Percentiles rank a stretch among this genome's conserved stretches.
These are phyloP conservation scores for Sebastes kiyomatsui DNA, from an alignment of 2,797 vertebrate species.

Conservation along the genomic window DNA sequence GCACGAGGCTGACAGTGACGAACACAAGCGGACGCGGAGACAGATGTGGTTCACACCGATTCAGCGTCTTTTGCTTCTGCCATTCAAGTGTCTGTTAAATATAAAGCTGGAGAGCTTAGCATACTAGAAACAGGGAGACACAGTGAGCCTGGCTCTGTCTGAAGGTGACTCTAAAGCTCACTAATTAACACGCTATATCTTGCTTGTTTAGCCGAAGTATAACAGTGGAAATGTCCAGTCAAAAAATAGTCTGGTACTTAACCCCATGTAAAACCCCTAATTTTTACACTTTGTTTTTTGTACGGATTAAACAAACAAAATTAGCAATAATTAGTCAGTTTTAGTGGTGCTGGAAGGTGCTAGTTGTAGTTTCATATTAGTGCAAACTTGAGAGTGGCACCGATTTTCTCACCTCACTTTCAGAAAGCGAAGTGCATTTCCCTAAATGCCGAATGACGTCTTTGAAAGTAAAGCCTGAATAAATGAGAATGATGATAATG, in stretches of 20 bases:
- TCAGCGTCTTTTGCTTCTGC: neutral
- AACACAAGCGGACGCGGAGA: neutral
- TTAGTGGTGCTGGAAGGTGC: neutral
- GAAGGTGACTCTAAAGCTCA: neutral
- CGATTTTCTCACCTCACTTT: neutral
- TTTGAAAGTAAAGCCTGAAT: neutral
- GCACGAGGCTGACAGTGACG: conserved; percentile 19
- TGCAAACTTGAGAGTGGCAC: neutral
- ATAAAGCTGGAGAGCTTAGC: neutral
- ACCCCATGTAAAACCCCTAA: neutral
- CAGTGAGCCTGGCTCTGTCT: neutral
- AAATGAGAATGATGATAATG: neutral
- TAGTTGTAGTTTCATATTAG: neutral
- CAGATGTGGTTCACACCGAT: neutral
- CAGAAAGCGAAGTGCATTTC: neutral
- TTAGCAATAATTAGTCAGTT: neutral
- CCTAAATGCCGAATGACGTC: neutral
- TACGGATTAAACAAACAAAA: neutral
- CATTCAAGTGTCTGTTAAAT: neutral
- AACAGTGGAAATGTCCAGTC: neutral
- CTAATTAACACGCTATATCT: neutral
- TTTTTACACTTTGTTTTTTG: neutral
- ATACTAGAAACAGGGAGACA: neutral
- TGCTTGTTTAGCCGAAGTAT: neutral
- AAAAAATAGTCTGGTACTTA: neutral